Conservation (phyloP, 2,888 invertebrate genomes). For the Spilosoma lubricipeda region DNA sequence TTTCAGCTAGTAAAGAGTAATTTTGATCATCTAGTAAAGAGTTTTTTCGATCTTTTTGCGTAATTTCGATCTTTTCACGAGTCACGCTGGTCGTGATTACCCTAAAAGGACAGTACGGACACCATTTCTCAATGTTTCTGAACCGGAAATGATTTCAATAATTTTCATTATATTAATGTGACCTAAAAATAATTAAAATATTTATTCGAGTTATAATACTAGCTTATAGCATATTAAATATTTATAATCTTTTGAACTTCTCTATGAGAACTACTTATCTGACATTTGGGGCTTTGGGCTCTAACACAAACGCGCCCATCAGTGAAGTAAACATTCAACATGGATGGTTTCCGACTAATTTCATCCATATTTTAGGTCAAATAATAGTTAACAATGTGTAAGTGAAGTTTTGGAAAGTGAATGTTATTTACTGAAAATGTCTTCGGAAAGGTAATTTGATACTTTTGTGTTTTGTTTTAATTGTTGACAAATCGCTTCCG, state of each 20-base stretch:
- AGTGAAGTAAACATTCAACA: constrained; percentile 85
- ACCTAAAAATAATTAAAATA: background rate
- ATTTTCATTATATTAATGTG: background rate
- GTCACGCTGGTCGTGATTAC: too few relatives aligned
- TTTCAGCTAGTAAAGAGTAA: too few relatives aligned
- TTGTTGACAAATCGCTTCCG: constrained; percentile 71
- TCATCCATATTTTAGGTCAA: constrained; percentile 77
- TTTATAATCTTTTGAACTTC: background rate
- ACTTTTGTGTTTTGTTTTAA: constrained; percentile 47
- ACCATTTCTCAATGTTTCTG: background rate
- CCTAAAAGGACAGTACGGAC: background rate
- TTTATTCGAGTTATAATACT: background rate
- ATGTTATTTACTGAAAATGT: constrained; percentile 72
- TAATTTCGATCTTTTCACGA: too few relatives aligned
- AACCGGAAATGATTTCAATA: background rate
- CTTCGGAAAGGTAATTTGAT: constrained; percentile 80
- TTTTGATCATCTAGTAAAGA: too few relatives aligned
- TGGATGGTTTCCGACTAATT: constrained; percentile 79
- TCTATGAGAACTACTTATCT: constrained; percentile 10
- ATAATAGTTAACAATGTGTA: constrained; percentile 71
- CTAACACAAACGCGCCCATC: constrained; percentile 49
- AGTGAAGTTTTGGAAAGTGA: constrained; percentile 62
- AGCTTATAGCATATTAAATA: background rate
- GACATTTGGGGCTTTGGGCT: constrained; percentile 39
- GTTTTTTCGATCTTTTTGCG: too few relatives aligned